Conservation (phyloP, 2,888 invertebrate genomes). For the Vannuccia rotundouncinata region DNA sequence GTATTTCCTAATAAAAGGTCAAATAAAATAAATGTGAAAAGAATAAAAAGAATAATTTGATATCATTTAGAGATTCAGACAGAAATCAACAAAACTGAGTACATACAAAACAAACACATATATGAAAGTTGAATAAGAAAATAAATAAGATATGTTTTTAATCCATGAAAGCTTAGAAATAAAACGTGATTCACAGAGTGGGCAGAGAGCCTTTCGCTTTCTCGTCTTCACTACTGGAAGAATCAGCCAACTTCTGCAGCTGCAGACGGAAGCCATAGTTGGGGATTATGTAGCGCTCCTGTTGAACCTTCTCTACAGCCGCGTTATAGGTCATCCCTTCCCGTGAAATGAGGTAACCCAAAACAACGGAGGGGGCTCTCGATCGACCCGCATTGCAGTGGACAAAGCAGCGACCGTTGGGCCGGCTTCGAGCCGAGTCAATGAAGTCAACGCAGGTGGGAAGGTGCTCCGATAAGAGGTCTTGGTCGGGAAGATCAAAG, state of each 20-base stretch:
- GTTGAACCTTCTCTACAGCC: neutral
- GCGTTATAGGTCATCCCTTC: neutral
- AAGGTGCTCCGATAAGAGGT: neutral
- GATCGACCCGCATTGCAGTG: conserved; percentile 16
- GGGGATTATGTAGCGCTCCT: neutral
- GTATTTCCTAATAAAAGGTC: no score
- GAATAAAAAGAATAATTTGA: no score
- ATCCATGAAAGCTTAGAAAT: no score
- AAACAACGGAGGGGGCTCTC: neutral
- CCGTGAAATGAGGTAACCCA: neutral
- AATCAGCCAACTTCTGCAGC: neutral
- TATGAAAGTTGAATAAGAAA: no score
- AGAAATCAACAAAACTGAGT: no score
- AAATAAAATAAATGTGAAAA: no score
- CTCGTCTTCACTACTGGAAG: no score
- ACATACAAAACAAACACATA: no score
- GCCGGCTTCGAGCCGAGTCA: neutral
- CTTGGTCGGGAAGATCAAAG: neutral
- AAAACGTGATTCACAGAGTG: no score
- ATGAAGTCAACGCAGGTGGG: neutral
- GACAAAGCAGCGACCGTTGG: neutral
- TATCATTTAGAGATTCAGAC: no score
- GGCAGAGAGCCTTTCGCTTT: no score
- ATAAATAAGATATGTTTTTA: no score
- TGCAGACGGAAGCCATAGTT: neutral